Evolutionary conservation across 1,140 invertebrate species (phyloP).

Genomic region (Heliconius melpomene): DNA sequence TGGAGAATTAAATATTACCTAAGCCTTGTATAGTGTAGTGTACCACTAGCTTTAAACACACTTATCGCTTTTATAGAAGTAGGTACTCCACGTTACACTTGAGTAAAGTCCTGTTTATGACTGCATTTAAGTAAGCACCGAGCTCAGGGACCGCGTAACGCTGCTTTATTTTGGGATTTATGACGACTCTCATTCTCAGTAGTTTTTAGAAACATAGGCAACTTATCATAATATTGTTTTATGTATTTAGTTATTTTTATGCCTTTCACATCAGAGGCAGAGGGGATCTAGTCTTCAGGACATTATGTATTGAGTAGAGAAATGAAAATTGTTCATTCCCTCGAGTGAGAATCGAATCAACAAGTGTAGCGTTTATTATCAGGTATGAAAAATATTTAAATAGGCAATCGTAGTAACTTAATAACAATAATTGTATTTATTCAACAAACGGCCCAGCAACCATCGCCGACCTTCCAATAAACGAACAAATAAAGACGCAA

Average conservation of each 20-base stretch:
- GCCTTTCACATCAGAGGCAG: no score
- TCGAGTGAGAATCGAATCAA: no score
- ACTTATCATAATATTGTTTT: slow-evolving; percentile 9
- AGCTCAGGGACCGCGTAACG: slow-evolving; percentile 23
- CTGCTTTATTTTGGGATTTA: slow-evolving; percentile 28
- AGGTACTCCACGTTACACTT: slow-evolving; percentile 11
- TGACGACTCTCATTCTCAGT: slow-evolving; percentile 24
- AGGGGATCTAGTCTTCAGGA: background rate
- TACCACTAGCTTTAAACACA: slow-evolving; percentile 4
- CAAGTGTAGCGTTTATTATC: no score
- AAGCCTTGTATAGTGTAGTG: background rate
- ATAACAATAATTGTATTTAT: no score
- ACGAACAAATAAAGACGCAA: no score
- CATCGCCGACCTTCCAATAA: no score
- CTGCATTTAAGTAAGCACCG: slow-evolving; percentile 18
- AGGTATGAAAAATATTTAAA: no score
- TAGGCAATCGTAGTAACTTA: no score
- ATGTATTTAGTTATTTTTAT: background rate
- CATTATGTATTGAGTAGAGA: no score
- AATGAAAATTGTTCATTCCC: no score
- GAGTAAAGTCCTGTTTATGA: slow-evolving; percentile 29
- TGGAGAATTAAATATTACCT: background rate
- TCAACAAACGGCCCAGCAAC: no score
- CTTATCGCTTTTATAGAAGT: slow-evolving; percentile 21
- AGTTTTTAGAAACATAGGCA: slow-evolving; percentile 10